These are phyloP conservation scores for Staurois parvus DNA, from an alignment of 2,797 vertebrate genomes.

Conservation along the genomic window DNA sequence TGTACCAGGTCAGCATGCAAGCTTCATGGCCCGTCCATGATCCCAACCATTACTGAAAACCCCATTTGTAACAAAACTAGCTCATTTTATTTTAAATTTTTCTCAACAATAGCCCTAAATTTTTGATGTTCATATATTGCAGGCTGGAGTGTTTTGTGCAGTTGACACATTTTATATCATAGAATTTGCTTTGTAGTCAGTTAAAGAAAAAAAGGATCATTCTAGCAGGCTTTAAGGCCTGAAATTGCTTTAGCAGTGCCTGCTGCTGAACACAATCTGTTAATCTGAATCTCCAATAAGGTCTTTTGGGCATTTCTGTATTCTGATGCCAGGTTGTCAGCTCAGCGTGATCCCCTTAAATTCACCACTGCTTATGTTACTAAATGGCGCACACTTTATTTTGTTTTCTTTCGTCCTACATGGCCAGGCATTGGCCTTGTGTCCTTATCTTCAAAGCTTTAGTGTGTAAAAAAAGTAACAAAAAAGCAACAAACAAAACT, in stretches of 20 bases:
- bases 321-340: not conserved
- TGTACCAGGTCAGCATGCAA: too few relatives aligned
- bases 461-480: not conserved
- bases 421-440: constrained; percentile 3
- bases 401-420: constrained; percentile 4
- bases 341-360: not conserved
- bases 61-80: too few relatives aligned
- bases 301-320: constrained; percentile 8
- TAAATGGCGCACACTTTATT: not conserved
- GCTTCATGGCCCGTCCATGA: too few relatives aligned
- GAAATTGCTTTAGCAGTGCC: not conserved
- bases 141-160: too few relatives aligned
- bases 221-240: not conserved
- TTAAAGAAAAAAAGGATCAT: too few relatives aligned
- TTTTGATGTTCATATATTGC: too few relatives aligned
- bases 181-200: too few relatives aligned
- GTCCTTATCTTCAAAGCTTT: constrained; percentile 20
- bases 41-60: too few relatives aligned
- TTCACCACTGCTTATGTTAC: not conserved
- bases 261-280: not conserved
- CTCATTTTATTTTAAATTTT: too few relatives aligned
- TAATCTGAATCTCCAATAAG: not conserved
- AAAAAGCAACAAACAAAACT: not conserved
- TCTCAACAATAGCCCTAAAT: too few relatives aligned
- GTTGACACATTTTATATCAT: too few relatives aligned